Conservation (phyloP, 2,888 invertebrate species). For the Chrysolina americana region DNA sequence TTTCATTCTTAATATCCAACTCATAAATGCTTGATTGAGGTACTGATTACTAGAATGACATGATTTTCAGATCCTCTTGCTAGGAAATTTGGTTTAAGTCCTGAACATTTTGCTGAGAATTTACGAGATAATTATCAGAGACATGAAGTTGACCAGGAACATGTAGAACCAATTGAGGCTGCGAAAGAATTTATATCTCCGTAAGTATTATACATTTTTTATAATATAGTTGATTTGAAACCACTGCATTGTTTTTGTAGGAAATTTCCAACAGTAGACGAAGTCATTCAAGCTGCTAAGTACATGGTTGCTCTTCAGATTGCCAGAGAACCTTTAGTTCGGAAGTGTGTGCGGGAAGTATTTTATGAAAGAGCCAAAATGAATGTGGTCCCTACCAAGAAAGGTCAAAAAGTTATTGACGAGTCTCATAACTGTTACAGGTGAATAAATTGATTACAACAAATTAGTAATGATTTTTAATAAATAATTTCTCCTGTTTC, state of each 20-base stretch:
- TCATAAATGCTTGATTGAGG: not conserved
- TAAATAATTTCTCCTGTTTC: constrained; percentile 47
- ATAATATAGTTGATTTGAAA: not conserved
- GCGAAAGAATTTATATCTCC: constrained; percentile 83
- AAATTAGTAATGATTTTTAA: not conserved
- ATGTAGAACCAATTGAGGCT: constrained; percentile 85
- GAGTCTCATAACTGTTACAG: constrained; percentile 90
- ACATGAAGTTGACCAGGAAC: constrained; percentile 95
- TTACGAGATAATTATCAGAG: constrained; percentile 95
- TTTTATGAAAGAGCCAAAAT: constrained; percentile 92
- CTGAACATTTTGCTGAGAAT: constrained; percentile 97
- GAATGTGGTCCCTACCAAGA: constrained; percentile 86
- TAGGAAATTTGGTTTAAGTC: constrained; percentile 91
- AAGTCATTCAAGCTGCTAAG: constrained; percentile 90
- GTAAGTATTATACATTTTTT: constrained; percentile 58
- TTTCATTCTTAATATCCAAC: not conserved
- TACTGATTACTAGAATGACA: constrained; percentile 5
- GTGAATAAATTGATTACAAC: constrained; percentile 61
- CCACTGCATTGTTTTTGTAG: constrained; percentile 58
- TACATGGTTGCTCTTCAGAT: constrained; percentile 96
- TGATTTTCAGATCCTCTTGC: constrained; percentile 79
- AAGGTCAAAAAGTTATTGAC: constrained; percentile 95
- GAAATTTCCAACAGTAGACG: constrained; percentile 81
- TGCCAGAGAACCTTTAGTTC: constrained; percentile 90
- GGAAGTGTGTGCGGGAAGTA: constrained; percentile 88